Conservation (phyloP, 2,888 invertebrate genomes). For the Scaptomyza reducta region DNA sequence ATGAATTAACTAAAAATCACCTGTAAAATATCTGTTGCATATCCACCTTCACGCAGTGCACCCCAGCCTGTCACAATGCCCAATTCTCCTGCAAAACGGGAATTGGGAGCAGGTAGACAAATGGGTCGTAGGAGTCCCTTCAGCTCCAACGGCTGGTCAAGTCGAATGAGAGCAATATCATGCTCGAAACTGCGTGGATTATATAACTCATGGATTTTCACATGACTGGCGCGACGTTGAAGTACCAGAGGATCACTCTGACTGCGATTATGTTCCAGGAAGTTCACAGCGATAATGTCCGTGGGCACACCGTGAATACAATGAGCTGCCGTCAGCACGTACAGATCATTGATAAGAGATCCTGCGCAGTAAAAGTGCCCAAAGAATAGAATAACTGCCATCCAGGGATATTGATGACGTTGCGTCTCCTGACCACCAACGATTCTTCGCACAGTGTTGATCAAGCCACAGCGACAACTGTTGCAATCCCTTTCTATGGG, state of each 20-base stretch:
- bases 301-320: constrained; percentile 87
- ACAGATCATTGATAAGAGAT: constrained; percentile 89
- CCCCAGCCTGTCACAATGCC: constrained; percentile 91
- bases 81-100: constrained; percentile 67
- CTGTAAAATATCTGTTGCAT: constrained; percentile 87
- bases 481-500: constrained; percentile 45
- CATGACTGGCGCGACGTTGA: constrained; percentile 81
- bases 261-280: constrained; percentile 89
- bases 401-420: constrained; percentile 88
- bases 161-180: constrained; percentile 90
- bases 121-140: constrained; percentile 88
- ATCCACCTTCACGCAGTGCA: constrained; percentile 88
- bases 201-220: constrained; percentile 87
- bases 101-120: constrained; percentile 87
- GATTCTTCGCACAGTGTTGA: constrained; percentile 88
- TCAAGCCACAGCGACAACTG: constrained; percentile 87
- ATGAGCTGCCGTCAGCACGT: constrained; percentile 91
- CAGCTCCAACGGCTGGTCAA: constrained; percentile 86
- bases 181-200: constrained; percentile 90
- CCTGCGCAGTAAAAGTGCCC: constrained; percentile 90
- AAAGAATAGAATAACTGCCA: constrained; percentile 86
- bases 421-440: constrained; percentile 90
- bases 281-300: constrained; percentile 86
- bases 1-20: constrained; percentile 84
- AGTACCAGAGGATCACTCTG: constrained; percentile 65